phyloP scores from a whole-genome alignment of 2,888 invertebrate genomes.

The Aquatica leii region DNA sequence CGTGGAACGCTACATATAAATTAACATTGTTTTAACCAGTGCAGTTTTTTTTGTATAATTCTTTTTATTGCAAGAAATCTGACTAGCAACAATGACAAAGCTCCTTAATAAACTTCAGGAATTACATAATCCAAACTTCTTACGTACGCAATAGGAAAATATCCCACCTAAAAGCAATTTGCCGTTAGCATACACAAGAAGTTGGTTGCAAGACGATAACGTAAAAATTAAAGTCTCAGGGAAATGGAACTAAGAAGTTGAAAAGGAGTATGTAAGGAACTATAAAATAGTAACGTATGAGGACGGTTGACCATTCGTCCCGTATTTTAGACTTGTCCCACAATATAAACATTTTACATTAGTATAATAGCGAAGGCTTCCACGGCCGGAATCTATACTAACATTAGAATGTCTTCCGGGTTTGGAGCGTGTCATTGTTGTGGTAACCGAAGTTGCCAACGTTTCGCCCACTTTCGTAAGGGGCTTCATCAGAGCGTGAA shows the following conservation, averaged over 20 bases:
- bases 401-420: no score
- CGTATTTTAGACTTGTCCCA: no score
- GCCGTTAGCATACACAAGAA: slow-evolving; percentile 10
- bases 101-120: slow-evolving; percentile 39
- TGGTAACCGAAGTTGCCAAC: no score
- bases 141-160: slow-evolving; percentile 84
- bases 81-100: slow-evolving; percentile 31
- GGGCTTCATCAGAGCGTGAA: no score
- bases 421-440: no score
- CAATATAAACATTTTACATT: no score
- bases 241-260: no score
- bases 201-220: background rate
- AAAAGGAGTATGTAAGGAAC: no score
- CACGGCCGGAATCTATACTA: no score
- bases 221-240: no score
- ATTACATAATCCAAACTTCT: slow-evolving; percentile 51
- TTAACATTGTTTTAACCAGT: slow-evolving; percentile 16
- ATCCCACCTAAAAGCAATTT: slow-evolving; percentile 70
- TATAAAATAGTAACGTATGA: background rate
- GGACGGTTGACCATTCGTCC: background rate
- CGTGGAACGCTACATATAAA: slow-evolving; percentile 35
- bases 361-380: no score
- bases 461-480: no score
- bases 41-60: slow-evolving; percentile 15
- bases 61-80: slow-evolving; percentile 28